Conservation (phyloP, 2,888 invertebrate species). For the Diogma glabrata region DNA sequence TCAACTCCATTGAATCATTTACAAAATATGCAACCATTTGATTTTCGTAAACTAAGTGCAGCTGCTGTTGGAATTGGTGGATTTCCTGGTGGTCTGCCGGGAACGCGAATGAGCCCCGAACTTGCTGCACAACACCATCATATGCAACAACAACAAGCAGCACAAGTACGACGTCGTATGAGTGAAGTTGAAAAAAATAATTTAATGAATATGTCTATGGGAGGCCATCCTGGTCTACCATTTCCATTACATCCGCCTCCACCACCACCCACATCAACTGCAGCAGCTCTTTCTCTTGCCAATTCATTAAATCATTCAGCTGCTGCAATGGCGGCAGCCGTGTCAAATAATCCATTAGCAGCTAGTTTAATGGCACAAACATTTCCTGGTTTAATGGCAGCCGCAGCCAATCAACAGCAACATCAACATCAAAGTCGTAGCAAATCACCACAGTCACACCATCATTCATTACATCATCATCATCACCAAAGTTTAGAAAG, state of each 20-base stretch:
- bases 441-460: slow-evolving; percentile 10
- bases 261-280: slow-evolving; percentile 47
- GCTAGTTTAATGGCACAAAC: slow-evolving; percentile 39
- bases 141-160: slow-evolving; percentile 27
- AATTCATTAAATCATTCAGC: slow-evolving; percentile 48
- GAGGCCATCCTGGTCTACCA: slow-evolving; percentile 43
- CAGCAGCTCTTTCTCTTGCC: slow-evolving; percentile 42
- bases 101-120: slow-evolving; percentile 30
- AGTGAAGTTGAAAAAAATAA: slow-evolving; percentile 34
- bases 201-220: slow-evolving; percentile 47
- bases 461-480: slow-evolving; percentile 21
- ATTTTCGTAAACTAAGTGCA: slow-evolving; percentile 63
- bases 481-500: slow-evolving; percentile 10
- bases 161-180: slow-evolving; percentile 40
- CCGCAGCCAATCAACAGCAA: slow-evolving; percentile 29
- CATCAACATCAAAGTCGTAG: slow-evolving; percentile 13
- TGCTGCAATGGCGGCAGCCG: slow-evolving; percentile 44
- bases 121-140: slow-evolving; percentile 30
- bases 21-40: slow-evolving; percentile 93
- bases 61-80: slow-evolving; percentile 39
- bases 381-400: slow-evolving; percentile 44
- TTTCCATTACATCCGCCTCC: slow-evolving; percentile 54
- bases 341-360: slow-evolving; percentile 46
- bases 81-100: slow-evolving; percentile 31
- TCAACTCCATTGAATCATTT: slow-evolving; percentile 73